These are phyloP conservation scores for Cebidichthys violaceus DNA, from an alignment of 2,113 vertebrate species.

Conservation along the genomic window DNA sequence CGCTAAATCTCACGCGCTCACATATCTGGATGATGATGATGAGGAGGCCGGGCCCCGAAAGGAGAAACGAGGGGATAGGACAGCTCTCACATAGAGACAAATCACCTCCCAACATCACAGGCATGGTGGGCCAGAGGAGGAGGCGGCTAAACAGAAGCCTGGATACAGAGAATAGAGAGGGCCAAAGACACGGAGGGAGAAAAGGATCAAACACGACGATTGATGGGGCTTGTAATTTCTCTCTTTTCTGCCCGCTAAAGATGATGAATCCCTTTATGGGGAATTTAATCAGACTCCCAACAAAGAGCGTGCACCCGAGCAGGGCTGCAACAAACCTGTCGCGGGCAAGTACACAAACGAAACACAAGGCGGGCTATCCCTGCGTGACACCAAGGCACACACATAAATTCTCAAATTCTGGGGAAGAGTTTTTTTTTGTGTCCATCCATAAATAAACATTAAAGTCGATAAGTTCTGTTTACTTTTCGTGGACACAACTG, in stretches of 20 bases:
- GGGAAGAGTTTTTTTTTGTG: conserved; percentile 16
- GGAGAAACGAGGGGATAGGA: conserved; percentile 42
- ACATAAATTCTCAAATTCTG: conserved; percentile 12
- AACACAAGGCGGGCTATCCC: conserved; percentile 44
- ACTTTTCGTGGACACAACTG: neutral
- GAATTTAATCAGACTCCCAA: conserved; percentile 74
- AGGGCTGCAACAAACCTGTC: conserved; percentile 61
- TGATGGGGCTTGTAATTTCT: conserved; percentile 70
- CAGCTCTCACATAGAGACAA: conserved; percentile 70
- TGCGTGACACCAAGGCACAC: conserved; percentile 17
- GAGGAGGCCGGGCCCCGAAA: conserved; percentile 31
- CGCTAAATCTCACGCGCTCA: neutral
- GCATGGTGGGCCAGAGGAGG: conserved; percentile 40
- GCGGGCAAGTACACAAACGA: conserved; percentile 71
- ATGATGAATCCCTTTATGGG: conserved; percentile 78
- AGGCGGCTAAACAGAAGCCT: conserved; percentile 40
- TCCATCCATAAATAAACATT: conserved; percentile 20
- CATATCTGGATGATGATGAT: conserved; percentile 49
- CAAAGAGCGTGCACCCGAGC: conserved; percentile 57
- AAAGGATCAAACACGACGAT: conserved; percentile 64
- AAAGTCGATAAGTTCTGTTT: neutral
- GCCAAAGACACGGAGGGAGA: conserved; percentile 36
- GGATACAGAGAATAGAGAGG: conserved; percentile 27
- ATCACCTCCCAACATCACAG: conserved; percentile 52
- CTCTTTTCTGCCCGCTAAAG: conserved; percentile 72